Conservation (phyloP, 2,888 invertebrate genomes). For the Conomelus anceps region DNA sequence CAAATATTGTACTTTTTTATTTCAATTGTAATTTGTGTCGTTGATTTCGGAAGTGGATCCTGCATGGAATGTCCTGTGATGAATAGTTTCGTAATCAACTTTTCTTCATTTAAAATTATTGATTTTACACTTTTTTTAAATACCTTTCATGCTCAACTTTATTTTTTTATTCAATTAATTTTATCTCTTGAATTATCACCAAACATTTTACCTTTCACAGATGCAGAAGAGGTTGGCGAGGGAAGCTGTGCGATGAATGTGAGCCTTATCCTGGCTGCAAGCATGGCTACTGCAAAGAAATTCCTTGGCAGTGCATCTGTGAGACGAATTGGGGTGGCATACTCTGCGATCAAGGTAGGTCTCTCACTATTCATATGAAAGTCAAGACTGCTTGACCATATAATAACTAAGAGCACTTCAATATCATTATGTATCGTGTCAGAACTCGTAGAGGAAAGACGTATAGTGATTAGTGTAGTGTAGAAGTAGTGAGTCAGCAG, state of each 20-base stretch:
- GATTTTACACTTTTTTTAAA: too few relatives aligned
- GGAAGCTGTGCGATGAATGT: constrained; percentile 86
- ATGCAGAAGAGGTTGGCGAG: constrained; percentile 89
- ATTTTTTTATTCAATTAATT: background rate
- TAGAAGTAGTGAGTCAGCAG: too few relatives aligned
- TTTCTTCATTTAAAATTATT: too few relatives aligned
- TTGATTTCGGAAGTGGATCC: background rate
- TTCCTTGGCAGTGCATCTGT: constrained; percentile 94
- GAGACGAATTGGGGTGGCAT: constrained; percentile 98
- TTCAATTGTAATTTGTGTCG: background rate
- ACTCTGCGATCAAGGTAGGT: constrained; percentile 85
- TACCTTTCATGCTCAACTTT: too few relatives aligned
- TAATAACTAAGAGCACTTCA: too few relatives aligned
- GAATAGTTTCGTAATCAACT: too few relatives aligned
- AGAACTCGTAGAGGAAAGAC: too few relatives aligned
- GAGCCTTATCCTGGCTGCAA: constrained; percentile 93
- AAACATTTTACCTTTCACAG: constrained; percentile 45
- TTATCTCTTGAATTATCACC: background rate
- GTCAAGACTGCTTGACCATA: background rate
- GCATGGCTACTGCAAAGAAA: constrained; percentile 90
- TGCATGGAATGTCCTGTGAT: too few relatives aligned
- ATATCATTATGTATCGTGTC: too few relatives aligned
- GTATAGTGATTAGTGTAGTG: too few relatives aligned
- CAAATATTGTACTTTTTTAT: background rate
- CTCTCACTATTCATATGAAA: background rate